Percentiles rank a stretch among this genome's conserved stretches.
phyloP scores from a whole-genome alignment of 2,113 vertebrate species.

The Apaloderma vittatum region DNA sequence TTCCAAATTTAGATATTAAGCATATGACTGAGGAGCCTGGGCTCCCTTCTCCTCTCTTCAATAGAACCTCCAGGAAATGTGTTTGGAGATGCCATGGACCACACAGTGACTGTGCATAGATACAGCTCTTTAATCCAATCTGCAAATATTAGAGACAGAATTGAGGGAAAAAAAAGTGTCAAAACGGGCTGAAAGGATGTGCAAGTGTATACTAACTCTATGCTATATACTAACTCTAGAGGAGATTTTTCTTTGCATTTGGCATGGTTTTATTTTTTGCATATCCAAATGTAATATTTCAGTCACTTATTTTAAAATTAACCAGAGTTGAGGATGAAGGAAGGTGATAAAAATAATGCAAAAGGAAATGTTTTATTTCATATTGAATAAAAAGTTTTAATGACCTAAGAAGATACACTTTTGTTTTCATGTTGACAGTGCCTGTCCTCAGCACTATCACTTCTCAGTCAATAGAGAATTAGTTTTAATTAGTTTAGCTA shows the following conservation, averaged over 20 bases:
- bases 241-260: background rate
- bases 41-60: background rate
- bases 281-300: background rate
- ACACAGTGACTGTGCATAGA: background rate
- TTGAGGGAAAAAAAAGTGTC: background rate
- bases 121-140: background rate
- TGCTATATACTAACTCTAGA: too few species aligned
- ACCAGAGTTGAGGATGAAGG: background rate
- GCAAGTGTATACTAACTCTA: background rate
- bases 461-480: background rate
- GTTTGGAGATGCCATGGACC: background rate
- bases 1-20: background rate
- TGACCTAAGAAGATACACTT: background rate
- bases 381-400: background rate
- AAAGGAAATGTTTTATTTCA: conserved; percentile 7
- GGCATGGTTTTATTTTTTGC: background rate
- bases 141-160: background rate
- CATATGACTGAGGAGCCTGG: fast-evolving
- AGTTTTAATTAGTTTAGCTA: background rate
- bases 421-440: background rate
- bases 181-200: background rate
- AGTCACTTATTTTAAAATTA: background rate
- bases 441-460: background rate
- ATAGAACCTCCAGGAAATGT: background rate
- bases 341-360: background rate